Conservation (phyloP, 2,888 invertebrate genomes). For the Copidosoma aretas region DNA sequence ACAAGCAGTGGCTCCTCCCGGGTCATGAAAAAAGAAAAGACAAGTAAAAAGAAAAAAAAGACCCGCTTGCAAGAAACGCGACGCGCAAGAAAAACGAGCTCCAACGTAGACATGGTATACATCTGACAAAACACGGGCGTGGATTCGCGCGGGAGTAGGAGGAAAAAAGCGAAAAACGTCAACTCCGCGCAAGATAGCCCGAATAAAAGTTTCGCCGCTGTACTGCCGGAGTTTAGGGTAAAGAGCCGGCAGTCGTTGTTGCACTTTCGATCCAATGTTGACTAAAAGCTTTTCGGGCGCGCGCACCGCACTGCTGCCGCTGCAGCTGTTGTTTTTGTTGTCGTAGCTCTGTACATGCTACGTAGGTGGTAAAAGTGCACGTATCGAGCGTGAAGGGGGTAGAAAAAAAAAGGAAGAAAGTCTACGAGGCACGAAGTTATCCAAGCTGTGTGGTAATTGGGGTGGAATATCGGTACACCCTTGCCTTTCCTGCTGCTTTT, state of each 20-base stretch:
- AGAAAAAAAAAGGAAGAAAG: conserved; percentile 1
- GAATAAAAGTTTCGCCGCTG: too few relatives aligned
- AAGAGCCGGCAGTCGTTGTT: not conserved
- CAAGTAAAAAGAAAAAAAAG: too few relatives aligned
- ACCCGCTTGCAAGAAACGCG: too few relatives aligned
- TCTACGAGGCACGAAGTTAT: not conserved
- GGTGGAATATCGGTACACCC: conserved; percentile 31
- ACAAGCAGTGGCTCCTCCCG: too few relatives aligned
- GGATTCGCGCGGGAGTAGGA: not conserved
- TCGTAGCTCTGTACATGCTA: too few relatives aligned
- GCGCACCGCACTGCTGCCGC: not conserved
- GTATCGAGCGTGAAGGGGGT: too few relatives aligned
- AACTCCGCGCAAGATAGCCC: not conserved
- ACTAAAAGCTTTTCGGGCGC: not conserved
- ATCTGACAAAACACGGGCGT: not conserved
- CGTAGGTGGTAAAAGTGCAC: too few relatives aligned
- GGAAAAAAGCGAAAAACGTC: not conserved
- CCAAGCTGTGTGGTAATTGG: conserved; percentile 21
- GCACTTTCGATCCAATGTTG: not conserved
- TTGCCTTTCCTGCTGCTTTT: too few relatives aligned
- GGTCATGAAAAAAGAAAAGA: too few relatives aligned
- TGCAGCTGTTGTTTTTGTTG: too few relatives aligned
- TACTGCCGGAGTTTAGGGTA: not conserved
- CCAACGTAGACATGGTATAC: not conserved
- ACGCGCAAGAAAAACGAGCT: not conserved